Percentiles rank a stretch among this genome's conserved stretches.
These are phyloP conservation scores for Fissipunctia ypsillon DNA, from an alignment of 2,888 invertebrate genomes.

Conservation along the genomic window DNA sequence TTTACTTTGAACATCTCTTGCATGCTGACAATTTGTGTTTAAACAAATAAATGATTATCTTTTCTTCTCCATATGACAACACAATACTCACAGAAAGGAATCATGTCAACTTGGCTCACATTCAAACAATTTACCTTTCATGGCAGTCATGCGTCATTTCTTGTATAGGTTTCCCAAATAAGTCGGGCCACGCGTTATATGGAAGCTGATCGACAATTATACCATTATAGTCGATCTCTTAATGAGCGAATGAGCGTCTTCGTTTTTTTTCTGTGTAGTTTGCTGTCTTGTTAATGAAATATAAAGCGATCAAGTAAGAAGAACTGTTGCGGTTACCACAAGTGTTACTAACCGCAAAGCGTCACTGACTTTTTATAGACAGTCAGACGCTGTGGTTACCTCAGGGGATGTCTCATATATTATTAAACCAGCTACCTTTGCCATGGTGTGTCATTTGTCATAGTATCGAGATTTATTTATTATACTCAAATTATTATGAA, in stretches of 20 bases:
- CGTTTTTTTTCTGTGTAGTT: not conserved
- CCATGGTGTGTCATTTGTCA: not conserved
- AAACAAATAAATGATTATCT: too few relatives aligned
- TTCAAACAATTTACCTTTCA: conserved; percentile 22
- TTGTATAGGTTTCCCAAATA: conserved; percentile 7
- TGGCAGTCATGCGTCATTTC: conserved; percentile 11
- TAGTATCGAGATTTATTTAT: not conserved
- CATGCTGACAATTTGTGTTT: too few relatives aligned
- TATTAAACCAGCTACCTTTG: not conserved
- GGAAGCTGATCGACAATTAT: conserved; percentile 14
- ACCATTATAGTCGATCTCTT: conserved; percentile 7
- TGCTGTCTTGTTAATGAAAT: not conserved
- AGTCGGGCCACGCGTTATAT: too few relatives aligned
- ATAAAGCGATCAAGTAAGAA: conserved; percentile 28
- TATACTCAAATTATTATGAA: not conserved
- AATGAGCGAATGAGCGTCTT: conserved; percentile 25
- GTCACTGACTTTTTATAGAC: conserved; percentile 1
- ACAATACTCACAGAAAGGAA: conserved; percentile 26
- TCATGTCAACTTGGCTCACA: conserved; percentile 9
- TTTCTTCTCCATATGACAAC: conserved; percentile 5
- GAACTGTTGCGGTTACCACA: conserved; percentile 18
- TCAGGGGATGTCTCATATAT: not conserved
- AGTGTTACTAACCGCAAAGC: conserved; percentile 6
- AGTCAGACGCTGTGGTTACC: conserved; percentile 4
- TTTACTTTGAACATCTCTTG: too few relatives aligned